Evolutionary conservation across 1,140 invertebrate genomes (phyloP), one percentile per base, ranked within the genome.

Genomic region (Drosophila cardini): DNA sequence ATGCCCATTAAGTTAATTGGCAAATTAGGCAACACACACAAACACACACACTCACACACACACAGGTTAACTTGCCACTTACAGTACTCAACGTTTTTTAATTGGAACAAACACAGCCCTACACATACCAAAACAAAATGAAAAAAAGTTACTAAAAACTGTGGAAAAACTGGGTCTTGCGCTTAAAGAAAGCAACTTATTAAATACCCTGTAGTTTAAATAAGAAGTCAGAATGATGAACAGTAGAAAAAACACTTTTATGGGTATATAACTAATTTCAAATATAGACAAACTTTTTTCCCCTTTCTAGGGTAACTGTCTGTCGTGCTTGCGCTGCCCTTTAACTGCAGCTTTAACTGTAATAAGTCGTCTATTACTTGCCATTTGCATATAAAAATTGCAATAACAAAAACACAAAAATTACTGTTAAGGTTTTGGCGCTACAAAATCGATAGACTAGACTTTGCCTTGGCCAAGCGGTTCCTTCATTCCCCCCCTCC

Each of bases 1-100:
- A 89, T 90, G 85, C 85, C 84, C 84, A 89, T 89, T 89, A 89
- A 89, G 45, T 89, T 89, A 89, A 89, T 89, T 89, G 84, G 80
- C 84, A 89, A 89, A 89, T 89, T 89, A 89, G 85, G 83, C 80
- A 90, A 65, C 30, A 56, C 36, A 38, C 67, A 69, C 69, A 36
- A 36, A 42, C 34, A 26, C 32, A 63, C 40, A 36, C 15, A 55
- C n/a, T 63, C 71, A 61, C 61, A 58, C 48, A 82, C 50, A 45
- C 62, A 56, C 71, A 69, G 48, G 48, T 63, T 63, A 63, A 63
- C 48, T 55, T 55, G 52, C 52, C 65, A 53, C 42, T 58, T 60
- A 38, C 18, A 42, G 36, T 34, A 55, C 34, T 43, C 58, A 64
- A 56, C 46, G 71, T 46, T 73, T 68, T 72, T 73, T 73, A 73